Conservation (phyloP, 1,140 invertebrate species). For the Leptoteleia sp. region DNA sequence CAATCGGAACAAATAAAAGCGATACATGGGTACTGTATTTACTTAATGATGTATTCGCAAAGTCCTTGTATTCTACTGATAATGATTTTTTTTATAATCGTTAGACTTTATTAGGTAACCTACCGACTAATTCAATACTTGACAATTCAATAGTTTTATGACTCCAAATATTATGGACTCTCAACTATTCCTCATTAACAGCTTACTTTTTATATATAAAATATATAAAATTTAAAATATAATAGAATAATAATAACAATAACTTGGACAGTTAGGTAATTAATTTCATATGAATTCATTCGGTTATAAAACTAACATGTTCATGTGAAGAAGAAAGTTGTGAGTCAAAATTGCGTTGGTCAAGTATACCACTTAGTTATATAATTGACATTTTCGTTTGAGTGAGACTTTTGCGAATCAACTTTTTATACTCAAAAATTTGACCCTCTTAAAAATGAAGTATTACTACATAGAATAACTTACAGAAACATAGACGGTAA, state of each 20-base stretch:
- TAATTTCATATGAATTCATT: background rate
- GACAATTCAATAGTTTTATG: background rate
- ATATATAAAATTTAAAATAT: no score
- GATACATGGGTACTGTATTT: conserved; percentile 3
- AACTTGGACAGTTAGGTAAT: background rate
- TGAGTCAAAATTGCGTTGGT: conserved; percentile 2
- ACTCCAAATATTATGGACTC: background rate
- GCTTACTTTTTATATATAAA: no score
- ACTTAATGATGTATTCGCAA: background rate
- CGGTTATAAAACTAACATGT: background rate
- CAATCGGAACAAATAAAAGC: background rate
- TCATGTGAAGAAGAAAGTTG: background rate
- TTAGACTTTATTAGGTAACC: conserved; percentile 13
- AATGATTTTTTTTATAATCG: conserved; percentile 24
- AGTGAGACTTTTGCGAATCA: conserved; percentile 29
- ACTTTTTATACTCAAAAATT: conserved; percentile 49
- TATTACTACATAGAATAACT: no score
- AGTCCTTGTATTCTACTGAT: conserved; percentile 1
- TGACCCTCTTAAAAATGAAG: no score
- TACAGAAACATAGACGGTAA: conserved; percentile 9
- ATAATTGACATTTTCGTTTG: conserved; percentile 54
- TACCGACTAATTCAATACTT: background rate
- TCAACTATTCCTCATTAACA: background rate
- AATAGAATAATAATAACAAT: no score
- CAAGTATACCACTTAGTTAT: conserved; percentile 16